Percentiles rank a stretch among this genome's conserved stretches.
These are phyloP conservation scores for Gymnodraco acuticeps DNA, from an alignment of 2,797 vertebrate genomes.

Conservation along the genomic window DNA sequence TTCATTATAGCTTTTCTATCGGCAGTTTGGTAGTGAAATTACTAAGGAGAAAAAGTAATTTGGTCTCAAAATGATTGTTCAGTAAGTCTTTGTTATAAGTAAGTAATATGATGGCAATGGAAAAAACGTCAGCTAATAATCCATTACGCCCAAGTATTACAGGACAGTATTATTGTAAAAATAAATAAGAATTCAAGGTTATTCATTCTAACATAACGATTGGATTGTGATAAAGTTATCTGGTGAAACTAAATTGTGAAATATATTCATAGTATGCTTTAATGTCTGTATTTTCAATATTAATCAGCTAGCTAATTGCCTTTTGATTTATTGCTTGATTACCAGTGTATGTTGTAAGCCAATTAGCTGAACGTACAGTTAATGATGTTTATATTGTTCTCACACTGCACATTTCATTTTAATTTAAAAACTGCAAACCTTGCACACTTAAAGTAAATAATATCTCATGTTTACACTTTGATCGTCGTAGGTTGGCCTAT, in stretches of 20 bases:
- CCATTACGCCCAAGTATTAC: neutral
- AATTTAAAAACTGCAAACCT: too few relatives aligned
- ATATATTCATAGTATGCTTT: neutral
- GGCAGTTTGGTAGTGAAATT: neutral
- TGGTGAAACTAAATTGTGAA: neutral
- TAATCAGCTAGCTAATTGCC: neutral
- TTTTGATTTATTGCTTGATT: neutral
- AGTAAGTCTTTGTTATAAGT: neutral
- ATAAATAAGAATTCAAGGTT: neutral
- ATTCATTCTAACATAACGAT: neutral
- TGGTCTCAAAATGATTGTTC: neutral
- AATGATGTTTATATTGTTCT: too few relatives aligned
- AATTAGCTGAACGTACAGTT: neutral
- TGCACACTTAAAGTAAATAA: too few relatives aligned
- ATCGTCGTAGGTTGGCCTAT: too few relatives aligned
- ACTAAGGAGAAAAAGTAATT: neutral
- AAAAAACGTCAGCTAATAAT: neutral
- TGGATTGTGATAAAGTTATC: neutral
- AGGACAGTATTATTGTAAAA: neutral
- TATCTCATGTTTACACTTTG: too few relatives aligned
- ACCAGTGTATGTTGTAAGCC: neutral
- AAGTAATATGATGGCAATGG: too few relatives aligned
- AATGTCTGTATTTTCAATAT: neutral
- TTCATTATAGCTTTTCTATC: constrained; percentile 13
- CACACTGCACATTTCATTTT: too few relatives aligned